Conservation (phyloP, 2,797 vertebrate genomes). For the Selene dorsalis region DNA sequence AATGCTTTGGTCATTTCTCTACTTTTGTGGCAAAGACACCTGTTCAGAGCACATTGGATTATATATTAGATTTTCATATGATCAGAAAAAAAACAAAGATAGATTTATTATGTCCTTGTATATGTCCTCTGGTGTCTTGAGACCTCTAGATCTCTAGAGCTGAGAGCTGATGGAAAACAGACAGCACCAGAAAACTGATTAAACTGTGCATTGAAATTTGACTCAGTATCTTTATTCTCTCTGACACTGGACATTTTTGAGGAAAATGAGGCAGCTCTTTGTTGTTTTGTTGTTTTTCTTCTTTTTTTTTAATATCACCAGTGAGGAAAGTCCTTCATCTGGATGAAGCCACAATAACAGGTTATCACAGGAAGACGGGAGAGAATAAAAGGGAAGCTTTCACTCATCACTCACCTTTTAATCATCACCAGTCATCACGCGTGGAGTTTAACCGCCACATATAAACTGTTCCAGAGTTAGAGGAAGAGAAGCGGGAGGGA, state of each 20-base stretch:
- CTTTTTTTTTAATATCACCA: neutral
- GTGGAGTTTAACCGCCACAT: conserved; percentile 12
- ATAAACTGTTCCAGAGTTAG: neutral
- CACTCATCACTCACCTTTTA: conserved; percentile 35
- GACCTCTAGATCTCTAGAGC: too few species aligned
- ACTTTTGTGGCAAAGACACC: neutral
- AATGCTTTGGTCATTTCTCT: neutral
- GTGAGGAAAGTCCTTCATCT: neutral
- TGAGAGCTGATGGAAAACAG: too few species aligned
- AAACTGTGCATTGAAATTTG: neutral
- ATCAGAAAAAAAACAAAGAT: too few species aligned
- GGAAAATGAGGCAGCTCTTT: too few species aligned
- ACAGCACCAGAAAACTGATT: too few species aligned
- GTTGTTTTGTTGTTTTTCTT: too few species aligned
- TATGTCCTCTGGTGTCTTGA: too few species aligned
- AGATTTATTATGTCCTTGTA: too few species aligned
- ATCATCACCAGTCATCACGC: conserved; percentile 28
- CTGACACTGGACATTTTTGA: too few species aligned
- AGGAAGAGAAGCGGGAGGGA: neutral
- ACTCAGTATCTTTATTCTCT: too few species aligned
- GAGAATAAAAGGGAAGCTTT: neutral
- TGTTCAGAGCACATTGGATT: too few species aligned
- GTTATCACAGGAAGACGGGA: neutral
- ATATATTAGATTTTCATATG: too few species aligned
- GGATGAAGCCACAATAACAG: neutral